phyloP scores from a whole-genome alignment of 2,113 vertebrate genomes.

The Sminthopsis crassicaudata region DNA sequence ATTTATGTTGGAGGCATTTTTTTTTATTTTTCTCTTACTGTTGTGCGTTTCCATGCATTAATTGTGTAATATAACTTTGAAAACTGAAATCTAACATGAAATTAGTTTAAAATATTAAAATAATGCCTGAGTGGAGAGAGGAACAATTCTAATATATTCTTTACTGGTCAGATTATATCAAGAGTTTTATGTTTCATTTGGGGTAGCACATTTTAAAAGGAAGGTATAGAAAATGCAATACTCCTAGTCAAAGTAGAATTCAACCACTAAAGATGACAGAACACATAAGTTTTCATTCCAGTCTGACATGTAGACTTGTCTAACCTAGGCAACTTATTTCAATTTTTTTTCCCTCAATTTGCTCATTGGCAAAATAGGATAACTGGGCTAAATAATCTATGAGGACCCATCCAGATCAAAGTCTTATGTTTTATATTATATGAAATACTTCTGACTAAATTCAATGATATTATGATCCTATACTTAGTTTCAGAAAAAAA shows the following conservation, averaged over 20 bases:
- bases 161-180: neutral
- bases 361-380: neutral
- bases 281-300: neutral
- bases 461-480: neutral
- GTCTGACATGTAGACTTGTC: neutral
- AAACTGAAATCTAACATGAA: neutral
- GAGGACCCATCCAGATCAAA: neutral
- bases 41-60: neutral
- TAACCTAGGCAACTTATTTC: neutral
- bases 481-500: neutral
- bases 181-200: neutral
- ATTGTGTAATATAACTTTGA: neutral
- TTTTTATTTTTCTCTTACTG: neutral
- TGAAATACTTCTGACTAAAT: neutral
- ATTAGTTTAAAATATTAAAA: neutral
- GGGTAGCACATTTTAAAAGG: neutral
- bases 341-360: neutral
- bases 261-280: neutral
- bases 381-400: neutral
- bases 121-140: neutral
- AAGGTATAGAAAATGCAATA: neutral
- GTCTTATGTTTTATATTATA: neutral
- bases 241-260: neutral
- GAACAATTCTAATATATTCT: neutral
- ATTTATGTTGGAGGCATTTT: neutral